Evolutionary conservation across 2,888 invertebrate species (phyloP).

Genomic region (Allophyes oxyacanthae): DNA sequence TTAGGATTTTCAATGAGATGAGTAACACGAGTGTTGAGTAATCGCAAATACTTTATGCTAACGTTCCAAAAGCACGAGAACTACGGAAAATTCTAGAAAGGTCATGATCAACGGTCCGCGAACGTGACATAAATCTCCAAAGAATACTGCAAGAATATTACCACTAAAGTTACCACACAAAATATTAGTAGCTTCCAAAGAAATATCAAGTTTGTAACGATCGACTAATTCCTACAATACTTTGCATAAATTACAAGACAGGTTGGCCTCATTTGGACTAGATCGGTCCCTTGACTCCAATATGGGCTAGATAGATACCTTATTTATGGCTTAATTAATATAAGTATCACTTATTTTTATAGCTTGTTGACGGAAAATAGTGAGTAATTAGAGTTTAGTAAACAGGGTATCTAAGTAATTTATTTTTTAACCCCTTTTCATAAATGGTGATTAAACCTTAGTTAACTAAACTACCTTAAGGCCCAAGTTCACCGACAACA

Average conservation of each 20-base stretch:
- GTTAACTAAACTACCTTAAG: no score
- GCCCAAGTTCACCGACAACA: no score
- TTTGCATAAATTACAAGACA: constrained; percentile 32
- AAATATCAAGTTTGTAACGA: constrained; percentile 8
- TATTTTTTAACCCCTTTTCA: no score
- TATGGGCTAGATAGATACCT: no score
- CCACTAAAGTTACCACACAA: neutral
- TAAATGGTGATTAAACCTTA: no score
- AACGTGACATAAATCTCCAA: neutral
- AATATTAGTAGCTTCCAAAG: neutral
- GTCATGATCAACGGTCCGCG: constrained; percentile 17
- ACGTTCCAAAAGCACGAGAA: no score
- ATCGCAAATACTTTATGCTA: no score
- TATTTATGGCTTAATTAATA: constrained; percentile 28
- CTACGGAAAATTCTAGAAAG: constrained; percentile 15
- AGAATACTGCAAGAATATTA: no score
- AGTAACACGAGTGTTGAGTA: no score
- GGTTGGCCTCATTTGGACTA: constrained; percentile 24
- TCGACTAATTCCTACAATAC: constrained; percentile 20
- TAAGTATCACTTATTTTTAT: constrained; percentile 7
- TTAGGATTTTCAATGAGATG: no score
- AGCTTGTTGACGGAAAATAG: neutral
- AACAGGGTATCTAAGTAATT: no score
- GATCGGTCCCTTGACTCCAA: constrained; percentile 24
- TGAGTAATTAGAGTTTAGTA: no score